Conservation (phyloP, 2,113 vertebrate genomes). For the Notarius quadriscutis region DNA sequence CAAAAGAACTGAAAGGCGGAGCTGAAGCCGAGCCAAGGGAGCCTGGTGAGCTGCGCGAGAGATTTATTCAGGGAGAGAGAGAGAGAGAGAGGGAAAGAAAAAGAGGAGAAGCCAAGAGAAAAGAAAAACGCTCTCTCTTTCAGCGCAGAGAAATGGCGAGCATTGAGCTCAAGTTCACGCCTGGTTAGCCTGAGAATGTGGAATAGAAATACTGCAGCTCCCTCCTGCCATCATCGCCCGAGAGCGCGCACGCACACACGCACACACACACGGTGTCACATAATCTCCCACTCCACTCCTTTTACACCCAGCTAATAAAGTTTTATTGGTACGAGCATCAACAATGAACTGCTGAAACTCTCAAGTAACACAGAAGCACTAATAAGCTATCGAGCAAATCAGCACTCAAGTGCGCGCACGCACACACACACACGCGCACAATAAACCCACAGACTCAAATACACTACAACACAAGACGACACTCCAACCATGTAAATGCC, state of each 20-base stretch:
- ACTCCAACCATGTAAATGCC: no score
- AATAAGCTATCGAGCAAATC: background rate
- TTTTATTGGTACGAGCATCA: slow-evolving; percentile 17
- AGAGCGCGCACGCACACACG: slow-evolving; percentile 29
- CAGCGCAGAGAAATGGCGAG: slow-evolving; percentile 37
- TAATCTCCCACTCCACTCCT: slow-evolving; percentile 12
- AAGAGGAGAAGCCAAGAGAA: background rate
- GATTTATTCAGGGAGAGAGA: slow-evolving; percentile 28
- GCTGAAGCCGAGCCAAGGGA: slow-evolving; percentile 25
- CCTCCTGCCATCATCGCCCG: slow-evolving; percentile 7
- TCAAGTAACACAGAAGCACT: slow-evolving; percentile 20
- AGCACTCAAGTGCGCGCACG: background rate
- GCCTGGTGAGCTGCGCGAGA: slow-evolving; percentile 33
- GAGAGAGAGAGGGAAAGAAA: slow-evolving; percentile 17
- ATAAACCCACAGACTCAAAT: background rate
- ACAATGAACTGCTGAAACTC: background rate
- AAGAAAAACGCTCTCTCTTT: slow-evolving; percentile 39
- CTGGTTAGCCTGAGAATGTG: slow-evolving; percentile 57
- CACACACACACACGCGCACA: no score
- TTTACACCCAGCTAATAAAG: slow-evolving; percentile 31
- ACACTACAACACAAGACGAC: background rate
- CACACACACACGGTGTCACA: slow-evolving; percentile 40
- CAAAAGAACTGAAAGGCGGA: slow-evolving; percentile 34
- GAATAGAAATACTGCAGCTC: slow-evolving; percentile 53
- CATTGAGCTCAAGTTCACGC: slow-evolving; percentile 61